Evolutionary conservation across 2,797 vertebrate species (phyloP).

Genomic region (Sphenodon punctatus): DNA sequence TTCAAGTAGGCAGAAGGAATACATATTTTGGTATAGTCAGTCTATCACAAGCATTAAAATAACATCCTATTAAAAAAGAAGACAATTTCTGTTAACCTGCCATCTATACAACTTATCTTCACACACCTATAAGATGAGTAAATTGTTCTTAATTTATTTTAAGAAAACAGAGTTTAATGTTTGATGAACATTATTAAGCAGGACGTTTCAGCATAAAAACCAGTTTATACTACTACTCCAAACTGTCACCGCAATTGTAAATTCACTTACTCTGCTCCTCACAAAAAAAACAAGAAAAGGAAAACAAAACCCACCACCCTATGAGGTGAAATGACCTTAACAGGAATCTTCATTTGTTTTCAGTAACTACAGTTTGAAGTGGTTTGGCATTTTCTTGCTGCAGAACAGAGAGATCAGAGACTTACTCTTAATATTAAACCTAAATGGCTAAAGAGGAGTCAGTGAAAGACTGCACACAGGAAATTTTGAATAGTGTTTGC

Average conservation of each 20-base stretch:
- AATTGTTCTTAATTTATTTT: not conserved
- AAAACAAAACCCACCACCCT: too few species aligned
- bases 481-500: conserved; percentile 34
- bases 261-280: too few species aligned
- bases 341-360: conserved; percentile 25
- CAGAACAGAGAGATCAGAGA: not conserved
- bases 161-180: not conserved
- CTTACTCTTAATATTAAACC: not conserved
- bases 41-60: not conserved
- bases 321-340: not conserved
- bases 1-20: not conserved
- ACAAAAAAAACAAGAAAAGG: too few species aligned
- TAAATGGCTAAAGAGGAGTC: conserved; percentile 31
- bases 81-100: not conserved
- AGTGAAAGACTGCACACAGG: conserved; percentile 29
- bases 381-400: conserved; percentile 28
- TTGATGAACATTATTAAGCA: not conserved
- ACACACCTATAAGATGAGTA: not conserved
- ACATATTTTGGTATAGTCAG: not conserved
- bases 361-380: not conserved
- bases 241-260: too few species aligned
- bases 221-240: too few species aligned
- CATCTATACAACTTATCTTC: not conserved
- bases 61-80: not conserved
- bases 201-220: not conserved